Percentiles rank a stretch among this genome's conserved stretches.
phyloP scores from a whole-genome alignment of 2,797 vertebrate species.

The Spinibarbus caldwelli region DNA sequence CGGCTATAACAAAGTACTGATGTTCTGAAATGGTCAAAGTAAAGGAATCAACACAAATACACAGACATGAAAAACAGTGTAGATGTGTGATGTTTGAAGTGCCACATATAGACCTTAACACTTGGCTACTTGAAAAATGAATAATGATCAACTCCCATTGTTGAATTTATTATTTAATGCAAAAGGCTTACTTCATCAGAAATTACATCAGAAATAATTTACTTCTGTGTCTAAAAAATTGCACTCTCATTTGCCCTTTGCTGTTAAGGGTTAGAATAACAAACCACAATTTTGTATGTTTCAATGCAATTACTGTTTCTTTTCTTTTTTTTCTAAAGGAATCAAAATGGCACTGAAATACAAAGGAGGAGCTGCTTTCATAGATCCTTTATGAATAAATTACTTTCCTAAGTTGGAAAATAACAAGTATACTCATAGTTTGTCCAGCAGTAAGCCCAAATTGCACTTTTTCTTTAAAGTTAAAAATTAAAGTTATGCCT shows the following conservation, averaged over 20 bases:
- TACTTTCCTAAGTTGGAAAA: not conserved
- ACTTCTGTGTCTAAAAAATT: not conserved
- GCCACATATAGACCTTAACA: not conserved
- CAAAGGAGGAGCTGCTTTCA: not conserved
- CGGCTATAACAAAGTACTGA: constrained; percentile 74
- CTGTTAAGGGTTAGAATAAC: not conserved
- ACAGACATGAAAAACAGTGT: constrained; percentile 68
- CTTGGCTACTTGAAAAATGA: not conserved
- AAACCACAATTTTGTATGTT: not conserved
- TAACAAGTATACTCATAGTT: not conserved
- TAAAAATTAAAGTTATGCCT: not conserved
- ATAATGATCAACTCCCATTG: not conserved
- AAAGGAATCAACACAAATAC: constrained; percentile 30
- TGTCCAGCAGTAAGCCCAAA: not conserved
- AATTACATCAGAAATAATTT: not conserved
- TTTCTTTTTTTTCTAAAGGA: not conserved
- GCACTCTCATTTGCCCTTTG: not conserved
- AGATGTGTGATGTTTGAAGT: constrained; percentile 42
- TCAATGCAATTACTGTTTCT: not conserved
- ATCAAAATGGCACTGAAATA: not conserved
- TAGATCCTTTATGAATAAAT: not conserved
- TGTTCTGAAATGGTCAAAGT: constrained; percentile 79
- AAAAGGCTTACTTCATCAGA: not conserved
- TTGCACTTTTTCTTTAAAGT: not conserved
- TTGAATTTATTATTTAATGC: not conserved